phyloP scores from a whole-genome alignment of 1,140 invertebrate genomes.

The Apis cerana region DNA sequence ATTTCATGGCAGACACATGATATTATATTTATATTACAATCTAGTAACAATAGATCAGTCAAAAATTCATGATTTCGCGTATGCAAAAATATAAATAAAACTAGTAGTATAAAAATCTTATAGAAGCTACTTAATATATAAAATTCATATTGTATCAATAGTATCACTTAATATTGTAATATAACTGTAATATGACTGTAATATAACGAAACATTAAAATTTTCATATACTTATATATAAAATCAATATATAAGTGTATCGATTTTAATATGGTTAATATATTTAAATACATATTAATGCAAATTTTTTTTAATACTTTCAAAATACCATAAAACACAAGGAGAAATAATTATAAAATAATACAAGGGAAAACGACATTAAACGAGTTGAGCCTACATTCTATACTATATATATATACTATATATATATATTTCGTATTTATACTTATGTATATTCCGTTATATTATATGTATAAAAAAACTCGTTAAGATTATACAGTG shows the following conservation, averaged over 20 bases:
- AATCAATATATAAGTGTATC: neutral
- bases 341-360: neutral
- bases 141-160: neutral
- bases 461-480: constrained; percentile 34
- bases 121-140: neutral
- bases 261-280: neutral
- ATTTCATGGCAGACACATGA: neutral
- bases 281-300: neutral
- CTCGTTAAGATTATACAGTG: constrained; percentile 34
- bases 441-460: constrained; percentile 40
- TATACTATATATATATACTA: constrained; percentile 18
- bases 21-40: constrained; percentile 38
- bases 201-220: neutral
- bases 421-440: constrained; percentile 8
- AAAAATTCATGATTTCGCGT: constrained; percentile 15
- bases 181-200: too few relatives aligned
- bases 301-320: constrained; percentile 2
- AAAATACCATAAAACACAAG: constrained; percentile 7
- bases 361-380: constrained; percentile 9
- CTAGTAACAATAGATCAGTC: constrained; percentile 36
- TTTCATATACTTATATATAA: neutral
- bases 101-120: neutral
- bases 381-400: constrained; percentile 22
- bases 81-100: constrained; percentile 38
- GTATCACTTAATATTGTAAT: neutral